Evolutionary conservation across 2,797 vertebrate genomes (phyloP).

Genomic region (Hemitrygon akajei): DNA sequence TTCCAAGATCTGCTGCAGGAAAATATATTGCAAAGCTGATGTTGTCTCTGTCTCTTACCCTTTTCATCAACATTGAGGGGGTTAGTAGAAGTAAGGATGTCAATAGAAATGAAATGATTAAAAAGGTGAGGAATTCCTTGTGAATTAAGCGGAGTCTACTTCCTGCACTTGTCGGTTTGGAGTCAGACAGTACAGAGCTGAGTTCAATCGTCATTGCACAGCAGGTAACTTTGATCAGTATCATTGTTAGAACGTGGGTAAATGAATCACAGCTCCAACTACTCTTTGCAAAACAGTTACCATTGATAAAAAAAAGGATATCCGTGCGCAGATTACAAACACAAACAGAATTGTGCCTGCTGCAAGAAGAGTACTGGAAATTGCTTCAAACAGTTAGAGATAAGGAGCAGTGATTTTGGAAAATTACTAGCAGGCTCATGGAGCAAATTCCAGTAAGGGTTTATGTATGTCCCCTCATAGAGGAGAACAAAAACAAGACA

Average conservation of each 20-base stretch:
- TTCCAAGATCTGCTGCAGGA: not conserved
- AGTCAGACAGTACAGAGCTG: not conserved
- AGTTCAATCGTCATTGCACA: too few relatives aligned
- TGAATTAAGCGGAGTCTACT: not conserved
- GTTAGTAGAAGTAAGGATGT: not conserved
- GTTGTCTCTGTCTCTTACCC: not conserved
- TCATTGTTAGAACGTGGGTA: not conserved
- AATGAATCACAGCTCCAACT: not conserved
- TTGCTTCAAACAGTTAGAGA: not conserved
- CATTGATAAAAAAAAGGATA: not conserved
- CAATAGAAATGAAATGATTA: not conserved
- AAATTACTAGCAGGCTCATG: not conserved
- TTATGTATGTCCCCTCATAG: not conserved
- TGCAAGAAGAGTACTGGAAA: not conserved
- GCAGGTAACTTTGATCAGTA: not conserved
- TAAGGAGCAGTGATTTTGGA: not conserved
- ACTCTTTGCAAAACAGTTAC: not conserved
- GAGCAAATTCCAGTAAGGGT: not conserved
- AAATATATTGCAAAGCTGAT: not conserved
- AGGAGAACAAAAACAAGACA: not conserved
- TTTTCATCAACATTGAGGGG: not conserved
- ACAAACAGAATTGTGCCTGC: not conserved
- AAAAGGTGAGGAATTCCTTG: not conserved
- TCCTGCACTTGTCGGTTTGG: not conserved
- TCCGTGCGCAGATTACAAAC: too few relatives aligned